Percentiles rank a stretch among this genome's conserved stretches.
phyloP scores from a whole-genome alignment of 2,888 invertebrate genomes.

The Andrena marginata region DNA sequence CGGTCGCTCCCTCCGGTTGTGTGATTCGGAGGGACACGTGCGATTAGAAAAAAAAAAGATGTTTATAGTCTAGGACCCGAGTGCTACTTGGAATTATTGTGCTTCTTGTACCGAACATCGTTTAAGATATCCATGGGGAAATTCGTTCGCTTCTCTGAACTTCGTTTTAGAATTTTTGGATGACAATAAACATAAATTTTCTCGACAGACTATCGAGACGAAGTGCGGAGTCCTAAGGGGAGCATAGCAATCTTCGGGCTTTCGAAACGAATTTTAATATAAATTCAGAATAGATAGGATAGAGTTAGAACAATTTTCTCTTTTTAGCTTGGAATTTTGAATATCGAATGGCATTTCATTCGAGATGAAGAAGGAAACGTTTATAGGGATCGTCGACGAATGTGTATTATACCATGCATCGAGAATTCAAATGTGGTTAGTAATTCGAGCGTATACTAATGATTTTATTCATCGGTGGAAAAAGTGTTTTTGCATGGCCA shows the following conservation, averaged over 20 bases:
- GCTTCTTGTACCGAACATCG: neutral
- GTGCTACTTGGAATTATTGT: slow-evolving; percentile 16
- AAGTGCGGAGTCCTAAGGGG: neutral
- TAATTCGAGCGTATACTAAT: slow-evolving; percentile 37
- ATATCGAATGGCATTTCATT: slow-evolving; percentile 14
- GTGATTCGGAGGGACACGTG: neutral
- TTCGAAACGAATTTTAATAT: slow-evolving; percentile 26
- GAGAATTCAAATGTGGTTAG: slow-evolving; percentile 19
- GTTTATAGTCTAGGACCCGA: neutral
- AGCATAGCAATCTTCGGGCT: neutral
- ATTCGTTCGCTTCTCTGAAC: neutral
- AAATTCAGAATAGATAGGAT: slow-evolving; percentile 4
- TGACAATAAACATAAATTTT: neutral
- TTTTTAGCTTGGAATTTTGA: slow-evolving; percentile 6
- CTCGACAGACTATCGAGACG: neutral
- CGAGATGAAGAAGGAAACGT: no score
- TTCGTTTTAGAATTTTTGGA: neutral
- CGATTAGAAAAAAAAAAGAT: slow-evolving; percentile 23
- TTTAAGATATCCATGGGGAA: neutral
- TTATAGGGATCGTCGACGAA: no score
- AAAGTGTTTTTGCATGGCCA: slow-evolving; percentile 37
- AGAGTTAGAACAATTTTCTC: slow-evolving; percentile 12
- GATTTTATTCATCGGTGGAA: slow-evolving; percentile 43
- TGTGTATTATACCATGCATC: slow-evolving; percentile 15
- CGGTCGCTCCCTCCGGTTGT: neutral